Percentiles rank a stretch among this genome's conserved stretches.
These are phyloP conservation scores for Vesta saturnalis DNA, from an alignment of 2,888 invertebrate species.

Conservation along the genomic window DNA sequence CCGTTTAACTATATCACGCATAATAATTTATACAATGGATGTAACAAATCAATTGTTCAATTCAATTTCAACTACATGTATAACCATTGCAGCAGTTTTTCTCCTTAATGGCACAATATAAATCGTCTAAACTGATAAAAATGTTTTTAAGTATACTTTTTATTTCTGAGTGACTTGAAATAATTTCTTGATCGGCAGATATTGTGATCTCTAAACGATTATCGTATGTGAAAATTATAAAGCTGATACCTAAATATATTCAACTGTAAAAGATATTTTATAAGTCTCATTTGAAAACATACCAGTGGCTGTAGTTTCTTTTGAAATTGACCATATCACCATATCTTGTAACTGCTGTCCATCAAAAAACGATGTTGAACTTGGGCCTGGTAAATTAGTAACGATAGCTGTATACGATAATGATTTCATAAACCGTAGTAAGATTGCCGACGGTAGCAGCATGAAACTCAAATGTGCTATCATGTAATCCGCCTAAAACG, in stretches of 20 bases:
- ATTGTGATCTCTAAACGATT: background rate
- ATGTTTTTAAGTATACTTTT: background rate
- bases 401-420: background rate
- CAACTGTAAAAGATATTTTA: background rate
- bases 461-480: background rate
- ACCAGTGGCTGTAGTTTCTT: constrained; percentile 8
- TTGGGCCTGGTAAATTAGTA: constrained; percentile 14
- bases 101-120: background rate
- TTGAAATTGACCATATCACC: background rate
- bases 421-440: background rate
- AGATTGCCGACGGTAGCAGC: background rate
- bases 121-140: background rate
- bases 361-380: background rate
- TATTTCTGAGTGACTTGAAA: background rate
- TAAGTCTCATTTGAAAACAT: background rate
- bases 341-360: constrained; percentile 6
- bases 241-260: background rate
- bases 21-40: too few relatives aligned
- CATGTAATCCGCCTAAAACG: background rate
- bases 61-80: too few relatives aligned
- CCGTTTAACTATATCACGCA: too few relatives aligned
- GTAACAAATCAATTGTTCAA: too few relatives aligned
- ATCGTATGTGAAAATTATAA: constrained; percentile 12
- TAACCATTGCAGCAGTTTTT: too few relatives aligned
- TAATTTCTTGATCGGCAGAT: background rate